These are phyloP conservation scores for Heteromyza rotundicornis DNA, from an alignment of 2,888 invertebrate genomes.

Conservation along the genomic window DNA sequence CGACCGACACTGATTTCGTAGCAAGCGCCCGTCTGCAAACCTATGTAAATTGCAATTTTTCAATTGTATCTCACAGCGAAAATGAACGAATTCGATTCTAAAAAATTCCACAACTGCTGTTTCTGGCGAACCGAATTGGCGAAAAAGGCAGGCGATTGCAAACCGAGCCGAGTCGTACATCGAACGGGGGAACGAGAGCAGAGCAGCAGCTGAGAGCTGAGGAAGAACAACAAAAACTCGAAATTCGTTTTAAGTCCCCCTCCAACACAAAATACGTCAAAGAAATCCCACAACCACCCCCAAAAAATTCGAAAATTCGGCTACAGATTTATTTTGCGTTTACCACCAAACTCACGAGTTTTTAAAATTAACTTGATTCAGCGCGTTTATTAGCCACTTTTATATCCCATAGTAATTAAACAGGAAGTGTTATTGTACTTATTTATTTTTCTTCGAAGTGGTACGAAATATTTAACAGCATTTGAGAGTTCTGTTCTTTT, in stretches of 20 bases:
- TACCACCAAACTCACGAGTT: too few species aligned
- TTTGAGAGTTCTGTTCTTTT: background rate
- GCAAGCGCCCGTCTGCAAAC: slow-evolving; percentile 25
- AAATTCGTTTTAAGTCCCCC: too few species aligned
- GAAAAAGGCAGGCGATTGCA: slow-evolving; percentile 12
- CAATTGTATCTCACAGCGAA: slow-evolving; percentile 36
- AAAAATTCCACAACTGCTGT: slow-evolving; percentile 9
- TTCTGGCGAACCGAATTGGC: slow-evolving; percentile 6
- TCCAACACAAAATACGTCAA: too few species aligned
- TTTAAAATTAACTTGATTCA: too few species aligned
- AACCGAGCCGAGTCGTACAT: background rate
- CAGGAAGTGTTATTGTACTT: too few species aligned
- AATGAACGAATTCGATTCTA: background rate
- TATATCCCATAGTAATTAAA: too few species aligned
- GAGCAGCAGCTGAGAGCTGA: background rate
- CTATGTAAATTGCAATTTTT: slow-evolving; percentile 20
- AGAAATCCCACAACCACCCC: too few species aligned
- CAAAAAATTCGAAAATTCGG: too few species aligned
- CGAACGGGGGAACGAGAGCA: background rate
- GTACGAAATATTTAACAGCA: background rate
- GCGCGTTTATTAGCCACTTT: too few species aligned
- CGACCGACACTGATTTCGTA: slow-evolving; percentile 30
- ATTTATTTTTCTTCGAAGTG: background rate
- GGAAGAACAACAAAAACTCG: background rate
- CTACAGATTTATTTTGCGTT: too few species aligned